Evolutionary conservation across 2,797 vertebrate genomes (phyloP).

Genomic region (Pampus argenteus): DNA sequence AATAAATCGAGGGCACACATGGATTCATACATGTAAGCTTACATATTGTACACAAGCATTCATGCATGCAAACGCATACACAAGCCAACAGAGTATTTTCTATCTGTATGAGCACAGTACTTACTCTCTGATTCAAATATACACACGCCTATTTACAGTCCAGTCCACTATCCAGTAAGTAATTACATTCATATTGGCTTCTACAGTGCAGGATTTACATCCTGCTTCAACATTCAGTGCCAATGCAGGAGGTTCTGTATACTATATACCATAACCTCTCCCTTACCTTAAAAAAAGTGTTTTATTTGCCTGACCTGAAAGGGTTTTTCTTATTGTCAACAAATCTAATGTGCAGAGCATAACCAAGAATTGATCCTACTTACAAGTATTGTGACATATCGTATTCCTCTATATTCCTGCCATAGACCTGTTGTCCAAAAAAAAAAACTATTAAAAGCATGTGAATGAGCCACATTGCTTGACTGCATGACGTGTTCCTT

Average conservation of each 20-base stretch:
- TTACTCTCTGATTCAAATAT: background rate
- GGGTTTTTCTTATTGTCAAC: no score
- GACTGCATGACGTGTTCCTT: no score
- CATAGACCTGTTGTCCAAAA: no score
- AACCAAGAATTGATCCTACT: no score
- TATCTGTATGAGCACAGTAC: background rate
- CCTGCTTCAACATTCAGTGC: background rate
- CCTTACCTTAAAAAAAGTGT: background rate
- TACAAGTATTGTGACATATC: no score
- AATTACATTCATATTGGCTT: background rate
- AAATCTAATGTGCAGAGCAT: no score
- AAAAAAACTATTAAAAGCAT: no score
- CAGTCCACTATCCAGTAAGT: background rate
- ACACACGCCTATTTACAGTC: constrained; percentile 1
- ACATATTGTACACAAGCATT: constrained; percentile 9
- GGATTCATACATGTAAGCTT: constrained; percentile 7
- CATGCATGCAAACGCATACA: constrained; percentile 7
- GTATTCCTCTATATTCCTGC: no score
- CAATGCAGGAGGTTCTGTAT: no score
- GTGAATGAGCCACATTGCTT: no score
- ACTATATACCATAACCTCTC: background rate
- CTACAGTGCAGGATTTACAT: background rate
- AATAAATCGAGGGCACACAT: constrained; percentile 25
- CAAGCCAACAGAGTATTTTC: background rate
- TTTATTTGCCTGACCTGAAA: background rate